Base-by-base conservation (phyloP, 2,888 invertebrate species). In the Dicyrtoma fusca region DNA sequence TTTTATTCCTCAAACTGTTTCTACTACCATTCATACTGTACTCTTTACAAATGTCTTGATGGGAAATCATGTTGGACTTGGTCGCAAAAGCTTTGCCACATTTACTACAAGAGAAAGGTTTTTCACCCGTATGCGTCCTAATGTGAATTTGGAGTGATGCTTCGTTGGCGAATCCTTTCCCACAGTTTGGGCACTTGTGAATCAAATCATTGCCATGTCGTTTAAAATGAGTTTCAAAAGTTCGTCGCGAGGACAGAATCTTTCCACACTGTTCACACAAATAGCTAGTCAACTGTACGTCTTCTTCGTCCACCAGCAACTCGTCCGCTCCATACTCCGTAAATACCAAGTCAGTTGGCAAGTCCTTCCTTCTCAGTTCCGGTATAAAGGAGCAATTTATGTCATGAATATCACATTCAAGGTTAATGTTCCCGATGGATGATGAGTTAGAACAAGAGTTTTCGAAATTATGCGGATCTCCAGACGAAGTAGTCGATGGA, bases 191-290 rank as follows among this genome's bases (percentile, higher is more conserved):
- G 25, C 70, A 70, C 19, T 53, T 61, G 6, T 49, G 25, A 21
- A 1, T 5, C n/a, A 62, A 51, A 26, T 69, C 53, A 23, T 64
- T 19, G 42, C 70, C 71, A 17, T 73, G 69, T 25, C 74, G 53
- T 34, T 69, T 64, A 0, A 73, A 19, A 64, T 76, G 76, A n/a
- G 69, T 73, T n/a, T 71, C 72, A 21, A 74, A 74, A 21, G 71
- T 72, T 61, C 69, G 69, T 10, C 55, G 26, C 17, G 66, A 71
- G 2, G n/a, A 64, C 25, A 75, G 66, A 19, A 26, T 19, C 0
- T 59, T 61, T 1, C 76, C 76, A 49, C 76, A 76, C 53, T 47
- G 49, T 26, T 76, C 74, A 63, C 76, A 76, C n/a, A 76, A 64
- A 51, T 53, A 73, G 6, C n/a, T n/a, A n/a, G n/a, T n/a, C 61